phyloP scores from a whole-genome alignment of 2,888 invertebrate species.

The Hedya salicella region DNA sequence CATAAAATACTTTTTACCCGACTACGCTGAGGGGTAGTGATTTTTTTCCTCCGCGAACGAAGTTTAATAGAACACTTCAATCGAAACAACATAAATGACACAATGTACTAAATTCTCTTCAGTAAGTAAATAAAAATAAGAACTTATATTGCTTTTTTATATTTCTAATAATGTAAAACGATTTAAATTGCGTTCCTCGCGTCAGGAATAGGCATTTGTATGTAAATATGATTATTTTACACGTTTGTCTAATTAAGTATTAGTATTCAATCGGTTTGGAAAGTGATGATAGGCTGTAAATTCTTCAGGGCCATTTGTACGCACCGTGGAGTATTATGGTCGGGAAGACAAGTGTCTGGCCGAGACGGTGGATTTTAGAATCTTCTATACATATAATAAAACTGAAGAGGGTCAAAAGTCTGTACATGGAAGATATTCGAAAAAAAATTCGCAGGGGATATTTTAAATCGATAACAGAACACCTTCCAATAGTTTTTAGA shows the following conservation, averaged over 20 bases:
- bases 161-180: constrained; percentile 11
- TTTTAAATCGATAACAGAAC: too few species aligned
- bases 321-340: neutral
- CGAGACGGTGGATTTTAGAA: too few species aligned
- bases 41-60: too few species aligned
- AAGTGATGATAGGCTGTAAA: constrained; percentile 28
- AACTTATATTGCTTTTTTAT: neutral
- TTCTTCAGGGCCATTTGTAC: constrained; percentile 10
- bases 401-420: too few species aligned
- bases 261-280: constrained; percentile 27
- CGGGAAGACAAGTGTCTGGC: neutral
- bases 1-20: too few species aligned
- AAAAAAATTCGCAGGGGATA: too few species aligned
- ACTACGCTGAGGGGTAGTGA: too few species aligned
- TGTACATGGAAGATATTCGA: too few species aligned
- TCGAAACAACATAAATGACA: neutral
- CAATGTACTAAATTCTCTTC: neutral
- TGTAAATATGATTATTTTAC: constrained; percentile 29
- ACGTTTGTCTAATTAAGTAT: constrained; percentile 25
- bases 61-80: too few species aligned
- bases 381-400: too few species aligned
- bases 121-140: neutral
- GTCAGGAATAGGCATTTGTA: constrained; percentile 17
- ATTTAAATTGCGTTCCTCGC: neutral
- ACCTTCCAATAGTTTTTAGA: too few species aligned